A percentile compares a stretch with the other conserved stretches of the same genome.
Evolutionary conservation across 2,113 vertebrate genomes (phyloP).

Genomic region (Melanerpes formicivorus): DNA sequence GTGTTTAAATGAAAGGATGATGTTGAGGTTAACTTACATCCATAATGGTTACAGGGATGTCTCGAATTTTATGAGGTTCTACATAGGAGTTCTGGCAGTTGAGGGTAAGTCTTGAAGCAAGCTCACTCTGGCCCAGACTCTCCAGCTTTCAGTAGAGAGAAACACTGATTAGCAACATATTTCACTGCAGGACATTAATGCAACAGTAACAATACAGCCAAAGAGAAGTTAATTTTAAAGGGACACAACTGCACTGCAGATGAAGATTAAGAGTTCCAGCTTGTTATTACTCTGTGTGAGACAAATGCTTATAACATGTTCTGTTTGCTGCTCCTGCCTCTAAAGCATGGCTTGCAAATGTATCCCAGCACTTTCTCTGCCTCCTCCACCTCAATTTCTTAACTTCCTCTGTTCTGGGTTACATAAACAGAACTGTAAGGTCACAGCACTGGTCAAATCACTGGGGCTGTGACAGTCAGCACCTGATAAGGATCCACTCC

Average conservation of each 20-base stretch:
- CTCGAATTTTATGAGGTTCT: conserved; percentile 97
- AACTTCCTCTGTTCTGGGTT: neutral
- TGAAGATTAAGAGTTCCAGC: neutral
- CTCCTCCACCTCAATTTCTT: neutral
- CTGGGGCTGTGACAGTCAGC: neutral
- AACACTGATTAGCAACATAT: neutral
- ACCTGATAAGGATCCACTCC: neutral
- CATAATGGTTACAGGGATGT: conserved; percentile 94
- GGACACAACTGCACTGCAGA: neutral
- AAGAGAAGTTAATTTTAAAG: neutral
- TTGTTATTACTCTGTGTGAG: neutral
- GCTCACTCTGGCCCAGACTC: conserved; percentile 92
- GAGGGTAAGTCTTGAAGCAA: conserved; percentile 94
- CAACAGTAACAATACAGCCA: neutral
- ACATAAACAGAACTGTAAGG: neutral
- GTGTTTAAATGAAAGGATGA: neutral
- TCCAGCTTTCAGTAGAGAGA: conserved; percentile 83
- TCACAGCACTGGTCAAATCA: neutral
- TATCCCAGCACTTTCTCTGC: neutral
- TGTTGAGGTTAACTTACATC: conserved; percentile 82
- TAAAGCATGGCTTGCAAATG: neutral
- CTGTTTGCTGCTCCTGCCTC: neutral
- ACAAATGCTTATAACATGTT: neutral
- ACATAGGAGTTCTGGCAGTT: conserved; percentile 99
- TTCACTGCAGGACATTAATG: neutral